Conservation (phyloP, 2,888 invertebrate species). For the Coecobrya sp. region DNA sequence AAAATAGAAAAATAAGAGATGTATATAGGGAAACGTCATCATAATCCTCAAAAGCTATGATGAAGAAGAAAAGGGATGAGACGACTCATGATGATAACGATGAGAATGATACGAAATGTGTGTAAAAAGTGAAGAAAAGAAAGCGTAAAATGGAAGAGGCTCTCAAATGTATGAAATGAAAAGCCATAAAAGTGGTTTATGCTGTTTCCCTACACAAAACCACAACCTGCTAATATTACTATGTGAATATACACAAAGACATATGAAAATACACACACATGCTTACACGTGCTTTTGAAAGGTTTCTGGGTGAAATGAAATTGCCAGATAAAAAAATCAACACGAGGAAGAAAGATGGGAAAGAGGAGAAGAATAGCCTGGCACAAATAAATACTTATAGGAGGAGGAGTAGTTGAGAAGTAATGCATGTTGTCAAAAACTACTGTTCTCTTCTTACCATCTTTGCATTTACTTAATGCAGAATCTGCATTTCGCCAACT, state of each 20-base stretch:
- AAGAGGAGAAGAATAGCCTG: not conserved
- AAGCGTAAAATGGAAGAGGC: not conserved
- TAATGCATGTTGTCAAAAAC: not conserved
- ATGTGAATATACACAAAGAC: not conserved
- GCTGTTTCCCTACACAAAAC: slow-evolving; percentile 38
- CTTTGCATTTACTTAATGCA: slow-evolving; percentile 24
- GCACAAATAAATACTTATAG: not conserved
- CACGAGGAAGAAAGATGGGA: not conserved
- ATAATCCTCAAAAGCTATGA: slow-evolving; percentile 7
- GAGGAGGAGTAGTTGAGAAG: not conserved
- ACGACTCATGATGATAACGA: not conserved
- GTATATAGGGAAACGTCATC: not conserved
- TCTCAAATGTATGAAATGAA: not conserved
- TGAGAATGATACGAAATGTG: not conserved
- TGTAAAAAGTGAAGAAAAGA: not conserved
- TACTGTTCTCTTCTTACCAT: not conserved
- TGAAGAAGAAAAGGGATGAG: not conserved
- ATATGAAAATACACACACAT: not conserved
- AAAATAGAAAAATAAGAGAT: not conserved
- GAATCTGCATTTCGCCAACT: slow-evolving; percentile 39
- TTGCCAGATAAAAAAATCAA: not conserved
- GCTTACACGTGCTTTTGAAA: not conserved
- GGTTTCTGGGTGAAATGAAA: slow-evolving; percentile 12
- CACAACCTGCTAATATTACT: slow-evolving; percentile 43
- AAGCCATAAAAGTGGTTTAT: slow-evolving; percentile 66